These are phyloP conservation scores for Ctenosaura bakeri DNA, from an alignment of 2,797 vertebrate genomes.

Conservation along the genomic window DNA sequence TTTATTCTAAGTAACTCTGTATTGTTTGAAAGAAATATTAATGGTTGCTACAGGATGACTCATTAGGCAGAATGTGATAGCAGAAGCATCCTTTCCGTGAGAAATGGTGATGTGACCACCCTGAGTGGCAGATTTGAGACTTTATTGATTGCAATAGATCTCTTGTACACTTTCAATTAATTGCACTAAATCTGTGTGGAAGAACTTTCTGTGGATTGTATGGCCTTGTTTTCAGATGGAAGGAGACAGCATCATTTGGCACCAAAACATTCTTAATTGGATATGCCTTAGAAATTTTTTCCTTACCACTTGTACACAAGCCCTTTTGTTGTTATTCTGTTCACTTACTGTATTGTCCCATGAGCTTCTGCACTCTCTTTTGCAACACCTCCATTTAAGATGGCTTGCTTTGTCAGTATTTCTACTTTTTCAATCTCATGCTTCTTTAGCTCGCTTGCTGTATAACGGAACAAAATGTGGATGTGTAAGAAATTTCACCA, in stretches of 20 bases:
- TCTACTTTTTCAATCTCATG: constrained; percentile 83
- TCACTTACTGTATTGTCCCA: constrained; percentile 92
- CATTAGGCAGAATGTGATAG: not conserved
- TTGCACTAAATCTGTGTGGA: not conserved
- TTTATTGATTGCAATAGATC: too few relatives aligned
- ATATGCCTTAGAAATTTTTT: not conserved
- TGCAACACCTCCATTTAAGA: constrained; percentile 87
- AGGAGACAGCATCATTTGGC: not conserved
- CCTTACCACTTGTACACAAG: not conserved
- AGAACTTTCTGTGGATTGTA: not conserved
- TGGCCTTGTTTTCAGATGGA: not conserved
- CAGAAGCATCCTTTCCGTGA: not conserved
- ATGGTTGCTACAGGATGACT: not conserved
- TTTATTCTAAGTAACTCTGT: not conserved
- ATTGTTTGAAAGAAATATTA: not conserved
- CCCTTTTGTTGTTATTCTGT: not conserved
- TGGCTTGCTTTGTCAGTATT: constrained; percentile 89
- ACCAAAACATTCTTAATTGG: not conserved
- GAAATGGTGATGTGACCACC: not conserved
- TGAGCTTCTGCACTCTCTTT: constrained; percentile 90
- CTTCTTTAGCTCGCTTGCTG: constrained; percentile 71
- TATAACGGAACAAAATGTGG: constrained; percentile 70
- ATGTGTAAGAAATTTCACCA: not conserved
- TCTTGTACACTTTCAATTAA: not conserved
- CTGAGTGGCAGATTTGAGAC: not conserved